Conservation (phyloP, 2,888 invertebrate genomes). For the Cordylochernes scorpioides region DNA sequence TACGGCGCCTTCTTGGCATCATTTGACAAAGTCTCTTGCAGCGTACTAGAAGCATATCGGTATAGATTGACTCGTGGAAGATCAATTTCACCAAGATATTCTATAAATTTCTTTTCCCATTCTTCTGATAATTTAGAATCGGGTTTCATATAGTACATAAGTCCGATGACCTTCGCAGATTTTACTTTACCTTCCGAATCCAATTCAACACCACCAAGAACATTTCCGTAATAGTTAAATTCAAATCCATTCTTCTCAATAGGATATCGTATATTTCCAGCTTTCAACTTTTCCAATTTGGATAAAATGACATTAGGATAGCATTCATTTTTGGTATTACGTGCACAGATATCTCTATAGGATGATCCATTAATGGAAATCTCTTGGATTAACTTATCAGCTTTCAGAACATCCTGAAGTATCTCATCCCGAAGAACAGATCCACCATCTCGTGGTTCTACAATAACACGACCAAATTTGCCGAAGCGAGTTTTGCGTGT, state of each 20-base stretch:
- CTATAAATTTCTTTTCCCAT: conserved; percentile 65
- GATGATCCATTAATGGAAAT: too few species aligned
- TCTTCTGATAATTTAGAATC: conserved; percentile 20
- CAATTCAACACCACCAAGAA: conserved; percentile 55
- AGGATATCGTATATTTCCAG: too few species aligned
- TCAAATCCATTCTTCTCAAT: too few species aligned
- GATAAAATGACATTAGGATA: too few species aligned
- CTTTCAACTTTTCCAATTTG: too few species aligned
- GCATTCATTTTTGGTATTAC: conserved; percentile 36
- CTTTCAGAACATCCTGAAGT: conserved; percentile 44
- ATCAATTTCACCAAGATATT: conserved; percentile 37
- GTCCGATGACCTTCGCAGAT: conserved; percentile 59
- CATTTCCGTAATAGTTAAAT: too few species aligned
- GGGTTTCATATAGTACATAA: conserved; percentile 51
- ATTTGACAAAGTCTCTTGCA: conserved; percentile 70
- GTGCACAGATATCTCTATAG: conserved; percentile 24
- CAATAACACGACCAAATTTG: conserved; percentile 62
- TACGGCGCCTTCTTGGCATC: conserved; percentile 43
- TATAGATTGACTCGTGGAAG: conserved; percentile 57
- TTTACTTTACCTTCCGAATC: conserved; percentile 43
- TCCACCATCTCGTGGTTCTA: conserved; percentile 49
- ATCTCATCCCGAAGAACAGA: conserved; percentile 48
- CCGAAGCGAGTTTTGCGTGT: conserved; percentile 65
- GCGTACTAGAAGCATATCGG: conserved; percentile 57
- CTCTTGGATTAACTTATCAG: conserved; percentile 51